Base-by-base conservation (phyloP, 2,888 invertebrate genomes). In the Craniophora ligustri region DNA sequence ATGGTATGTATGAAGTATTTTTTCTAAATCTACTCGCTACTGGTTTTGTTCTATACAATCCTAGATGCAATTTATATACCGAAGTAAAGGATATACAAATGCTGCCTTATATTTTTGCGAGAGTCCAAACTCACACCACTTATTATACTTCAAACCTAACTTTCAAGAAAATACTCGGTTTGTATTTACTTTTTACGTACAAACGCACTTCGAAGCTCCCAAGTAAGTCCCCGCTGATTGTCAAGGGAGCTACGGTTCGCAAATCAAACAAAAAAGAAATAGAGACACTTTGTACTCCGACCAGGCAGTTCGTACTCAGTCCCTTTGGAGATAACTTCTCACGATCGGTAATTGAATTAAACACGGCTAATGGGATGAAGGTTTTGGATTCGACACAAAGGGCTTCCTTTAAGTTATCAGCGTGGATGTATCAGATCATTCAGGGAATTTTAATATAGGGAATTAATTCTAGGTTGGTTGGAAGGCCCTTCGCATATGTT, bases 311-410 rank as follows among this genome's bases (percentile, higher is more conserved):
- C 40, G 21, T 42, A 26, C 26, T 21, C 34, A 7, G 36, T 38
- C 36, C 21, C 21, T 38, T 23, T 14, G 1, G 26, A 46, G 21
- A 54, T 31, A 48, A 15, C 38, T 57, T 16, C 13, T 18, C 21
- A 4, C 31, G 26, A 34, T 53, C 35, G 16, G 23, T 57, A 49
- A 47, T 61, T 61, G 56, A 53, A 67, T 62, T 66, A 53, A 57
- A 57, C 16, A 49, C 15, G 49, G 39, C 39, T 66, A 66, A 61
- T 66, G 39, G 56, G 32, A 53, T 61, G 30, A 42, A 57, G 44
- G 40, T 15, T 35, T 41, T 30, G 42, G 48, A 28, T 49, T 21
- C 15, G 21, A 28, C 36, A 62, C 57, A 48, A 63, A 62, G 23
- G 51, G 18, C 39, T 62, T 46, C 63, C 58, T 54, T 36, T 18